Conservation (phyloP, 2,888 invertebrate species). For the Lasiommata megera region DNA sequence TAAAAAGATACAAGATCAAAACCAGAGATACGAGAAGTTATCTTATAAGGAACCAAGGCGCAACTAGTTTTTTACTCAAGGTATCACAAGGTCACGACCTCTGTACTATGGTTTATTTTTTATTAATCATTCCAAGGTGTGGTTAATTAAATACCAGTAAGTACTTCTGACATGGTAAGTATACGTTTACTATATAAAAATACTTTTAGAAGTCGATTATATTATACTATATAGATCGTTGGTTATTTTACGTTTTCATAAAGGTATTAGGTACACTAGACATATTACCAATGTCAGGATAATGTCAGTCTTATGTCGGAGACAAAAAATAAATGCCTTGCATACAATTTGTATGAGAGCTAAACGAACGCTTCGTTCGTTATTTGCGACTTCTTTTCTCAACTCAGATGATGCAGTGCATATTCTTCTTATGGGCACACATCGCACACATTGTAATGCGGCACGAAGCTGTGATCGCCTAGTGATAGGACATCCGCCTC, state of each 20-base stretch:
- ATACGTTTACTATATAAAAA: not conserved
- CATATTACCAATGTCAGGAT: not conserved
- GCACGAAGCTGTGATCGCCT: too few relatives aligned
- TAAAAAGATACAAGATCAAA: not conserved
- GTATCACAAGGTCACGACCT: slow-evolving; percentile 1
- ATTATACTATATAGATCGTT: not conserved
- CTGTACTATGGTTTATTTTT: not conserved
- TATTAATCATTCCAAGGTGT: not conserved
- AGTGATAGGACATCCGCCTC: too few relatives aligned
- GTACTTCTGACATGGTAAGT: not conserved
- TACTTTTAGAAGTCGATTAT: not conserved
- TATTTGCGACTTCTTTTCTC: too few relatives aligned
- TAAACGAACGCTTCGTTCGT: too few relatives aligned
- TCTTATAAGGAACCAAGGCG: slow-evolving; percentile 13
- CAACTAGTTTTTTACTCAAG: not conserved
- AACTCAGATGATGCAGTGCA: too few relatives aligned
- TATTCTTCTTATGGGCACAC: too few relatives aligned
- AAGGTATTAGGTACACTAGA: not conserved
- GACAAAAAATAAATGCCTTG: too few relatives aligned
- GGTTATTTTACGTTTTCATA: not conserved
- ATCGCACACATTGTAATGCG: too few relatives aligned
- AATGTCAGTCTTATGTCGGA: too few relatives aligned
- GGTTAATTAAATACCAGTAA: not conserved
- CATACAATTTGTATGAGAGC: too few relatives aligned
- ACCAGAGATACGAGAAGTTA: too few relatives aligned